Conservation (phyloP, 2,113 vertebrate species). For the Helogale parvula region DNA sequence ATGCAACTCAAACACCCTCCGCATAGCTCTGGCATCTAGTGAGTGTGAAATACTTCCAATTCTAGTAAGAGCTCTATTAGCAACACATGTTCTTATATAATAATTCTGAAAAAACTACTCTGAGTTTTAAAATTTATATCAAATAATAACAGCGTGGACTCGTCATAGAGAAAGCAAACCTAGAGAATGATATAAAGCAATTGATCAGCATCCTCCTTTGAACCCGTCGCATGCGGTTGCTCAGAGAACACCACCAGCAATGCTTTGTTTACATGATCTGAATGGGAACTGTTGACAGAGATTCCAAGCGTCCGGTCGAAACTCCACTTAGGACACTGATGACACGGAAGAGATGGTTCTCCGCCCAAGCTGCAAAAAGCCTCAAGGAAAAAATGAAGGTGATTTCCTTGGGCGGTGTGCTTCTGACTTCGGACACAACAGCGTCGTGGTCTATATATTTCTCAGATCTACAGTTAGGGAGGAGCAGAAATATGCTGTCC, state of each 20-base stretch:
- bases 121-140: neutral
- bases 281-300: neutral
- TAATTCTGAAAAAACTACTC: neutral
- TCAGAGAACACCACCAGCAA: fast-evolving
- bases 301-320: neutral
- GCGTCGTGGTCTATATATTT: fast-evolving
- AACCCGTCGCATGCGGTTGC: too few species aligned
- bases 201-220: fast-evolving
- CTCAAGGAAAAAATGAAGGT: fast-evolving
- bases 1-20: neutral
- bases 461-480: neutral
- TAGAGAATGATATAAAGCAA: neutral
- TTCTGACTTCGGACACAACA: neutral
- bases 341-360: fast-evolving
- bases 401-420: neutral
- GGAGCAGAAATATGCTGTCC: fast-evolving
- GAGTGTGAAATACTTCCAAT: neutral
- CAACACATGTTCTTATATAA: neutral
- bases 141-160: neutral
- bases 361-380: neutral
- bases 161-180: neutral
- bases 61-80: too few species aligned
- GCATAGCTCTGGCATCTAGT: neutral
- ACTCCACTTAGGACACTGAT: neutral
- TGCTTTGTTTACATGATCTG: neutral